Percentiles rank a stretch among this genome's conserved stretches.
Conservation (phyloP, 2,113 vertebrate species). For the Spermophilus dauricus region DNA sequence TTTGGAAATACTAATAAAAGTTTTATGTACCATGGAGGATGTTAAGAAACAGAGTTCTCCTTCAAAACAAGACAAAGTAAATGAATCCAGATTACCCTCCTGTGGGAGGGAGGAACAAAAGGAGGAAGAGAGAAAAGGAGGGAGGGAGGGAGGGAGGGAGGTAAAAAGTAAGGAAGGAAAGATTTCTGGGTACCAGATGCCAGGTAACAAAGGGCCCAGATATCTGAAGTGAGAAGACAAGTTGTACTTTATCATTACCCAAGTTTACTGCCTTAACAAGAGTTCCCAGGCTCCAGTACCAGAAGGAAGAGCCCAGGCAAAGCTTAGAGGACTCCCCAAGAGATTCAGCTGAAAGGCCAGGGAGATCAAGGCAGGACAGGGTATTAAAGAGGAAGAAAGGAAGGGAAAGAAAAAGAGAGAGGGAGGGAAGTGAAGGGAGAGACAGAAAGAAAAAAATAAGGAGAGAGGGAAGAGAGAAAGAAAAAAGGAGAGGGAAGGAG, state of each 20-base stretch:
- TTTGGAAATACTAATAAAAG: neutral
- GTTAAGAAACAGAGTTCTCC: constrained; percentile 32
- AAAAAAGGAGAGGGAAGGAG: no score
- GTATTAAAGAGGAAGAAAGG: no score
- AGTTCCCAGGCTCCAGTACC: no score
- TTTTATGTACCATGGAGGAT: neutral
- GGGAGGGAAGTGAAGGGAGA: no score
- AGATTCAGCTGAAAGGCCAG: neutral
- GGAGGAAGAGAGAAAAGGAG: neutral
- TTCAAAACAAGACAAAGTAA: neutral
- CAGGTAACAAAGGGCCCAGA: neutral
- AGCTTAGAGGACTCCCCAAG: neutral
- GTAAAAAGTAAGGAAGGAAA: neutral
- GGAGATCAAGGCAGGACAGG: neutral
- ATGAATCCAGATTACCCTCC: neutral
- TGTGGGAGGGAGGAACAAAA: neutral
- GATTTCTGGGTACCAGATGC: neutral
- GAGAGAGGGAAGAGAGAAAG: neutral
- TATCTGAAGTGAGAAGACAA: neutral
- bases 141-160: neutral
- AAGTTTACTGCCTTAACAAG: no score
- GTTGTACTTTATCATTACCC: neutral
- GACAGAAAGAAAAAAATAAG: neutral
- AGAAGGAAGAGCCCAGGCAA: no score
- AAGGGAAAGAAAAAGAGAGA: no score